Base-by-base conservation (phyloP, 1,140 invertebrate species). In the Mactra quadrangularis region DNA sequence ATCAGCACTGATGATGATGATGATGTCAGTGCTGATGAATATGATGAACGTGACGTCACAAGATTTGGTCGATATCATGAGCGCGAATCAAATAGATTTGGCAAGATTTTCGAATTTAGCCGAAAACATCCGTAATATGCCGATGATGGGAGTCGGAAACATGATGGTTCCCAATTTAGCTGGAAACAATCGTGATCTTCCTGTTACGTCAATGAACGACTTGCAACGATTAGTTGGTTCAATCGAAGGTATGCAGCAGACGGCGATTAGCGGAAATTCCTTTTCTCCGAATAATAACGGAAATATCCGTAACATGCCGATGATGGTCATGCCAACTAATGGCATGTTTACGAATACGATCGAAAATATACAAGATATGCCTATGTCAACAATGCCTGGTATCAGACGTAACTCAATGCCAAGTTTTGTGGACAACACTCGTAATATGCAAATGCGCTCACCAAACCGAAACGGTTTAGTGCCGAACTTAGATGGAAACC, bases 1-100 rank as follows among this genome's bases (percentile, higher is more conserved):
- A 17, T 38, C 57, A n/a, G 15, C 59, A 0, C 41, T 60, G 33
- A 76, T 76, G 74, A 62, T 76, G 55, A 68, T 68, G 64, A 47
- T 68, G 35, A 41, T 47, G 3, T 9, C 45, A 41, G 45, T 68
- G 45, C 31, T 47, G 31, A 68, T 68, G 64, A 68, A 38, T 29
- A 68, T 68, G 64, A 41, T 47, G 17, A 68, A 47, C 27, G 47
- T 68, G 64, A 41, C 38, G 38, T 41, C 38, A 41, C 38, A 41
- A 41, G 38, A 41, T 41, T 41, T 41, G 15, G 38, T 41, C 15
- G 38, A 41, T 15, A 41, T 41, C 38, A 41, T 41, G 38, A 15
- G 38, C 15, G 38, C 38, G 6, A 41, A 41, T 15, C 6, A 15
- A 41, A 15, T 41, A 6, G 38, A 41, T 15, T 6, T 41, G 6